A percentile compares a stretch with the other conserved stretches of the same genome.
Evolutionary conservation across 2,888 invertebrate species (phyloP).

Genomic region (Aleiodes leptofemur): DNA sequence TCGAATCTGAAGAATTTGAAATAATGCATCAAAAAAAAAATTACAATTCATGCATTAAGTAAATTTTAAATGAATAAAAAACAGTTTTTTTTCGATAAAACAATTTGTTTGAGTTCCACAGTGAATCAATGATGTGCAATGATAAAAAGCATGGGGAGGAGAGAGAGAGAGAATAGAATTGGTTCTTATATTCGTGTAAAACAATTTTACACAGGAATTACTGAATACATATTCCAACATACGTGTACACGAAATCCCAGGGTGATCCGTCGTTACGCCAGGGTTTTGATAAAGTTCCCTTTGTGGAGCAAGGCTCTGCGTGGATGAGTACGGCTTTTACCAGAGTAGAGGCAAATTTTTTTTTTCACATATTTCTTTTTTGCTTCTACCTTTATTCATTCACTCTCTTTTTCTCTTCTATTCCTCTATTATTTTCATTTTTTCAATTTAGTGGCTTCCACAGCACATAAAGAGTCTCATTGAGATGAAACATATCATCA

Average conservation of each 20-base stretch:
- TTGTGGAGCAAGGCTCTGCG: neutral
- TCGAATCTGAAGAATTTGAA: no score
- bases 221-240: neutral
- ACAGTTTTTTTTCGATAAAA: no score
- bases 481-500: no score
- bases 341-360: neutral
- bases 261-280: slow-evolving; percentile 2
- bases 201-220: neutral
- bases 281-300: slow-evolving; percentile 5
- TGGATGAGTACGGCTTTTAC: neutral
- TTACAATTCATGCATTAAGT: no score
- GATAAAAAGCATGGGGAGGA: no score
- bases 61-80: no score
- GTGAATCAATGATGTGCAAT: no score
- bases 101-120: no score
- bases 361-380: neutral
- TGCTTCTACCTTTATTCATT: neutral
- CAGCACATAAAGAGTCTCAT: no score
- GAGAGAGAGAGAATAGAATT: no score
- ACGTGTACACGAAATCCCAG: neutral
- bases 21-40: no score
- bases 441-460: neutral
- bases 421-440: neutral
- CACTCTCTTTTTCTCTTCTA: neutral
- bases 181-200: neutral